Base-by-base conservation (phyloP, 2,797 vertebrate genomes). In the Micropoecilia bifurca region DNA sequence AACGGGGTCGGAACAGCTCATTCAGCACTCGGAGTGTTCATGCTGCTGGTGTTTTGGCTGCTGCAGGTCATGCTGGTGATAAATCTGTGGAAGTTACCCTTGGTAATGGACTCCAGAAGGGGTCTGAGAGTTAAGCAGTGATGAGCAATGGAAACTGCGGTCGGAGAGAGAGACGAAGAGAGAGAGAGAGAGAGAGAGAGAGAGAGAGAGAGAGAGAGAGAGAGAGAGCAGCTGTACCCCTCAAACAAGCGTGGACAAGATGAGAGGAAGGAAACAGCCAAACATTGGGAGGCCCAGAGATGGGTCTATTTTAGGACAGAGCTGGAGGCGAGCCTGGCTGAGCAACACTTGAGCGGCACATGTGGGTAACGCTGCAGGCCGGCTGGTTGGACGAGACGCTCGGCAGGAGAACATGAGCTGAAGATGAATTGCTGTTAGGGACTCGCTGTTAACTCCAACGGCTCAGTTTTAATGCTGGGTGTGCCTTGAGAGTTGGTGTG, bases 141-240 rank as follows among this genome's bases (percentile, higher is more conserved):
- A 94, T 94, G 93, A 93, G 93, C 94, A 94, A 95, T 95, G 93
- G 93, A 94, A 95, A 94, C 93, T 94, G 93, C 88, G 92, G 92
- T 93, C 90, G 90, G 88, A 83, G 45, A 84, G 4, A 47, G 4
- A 47, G 14, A 16, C 88, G 82, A 39, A 81, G 86, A 90, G 91
- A 90, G 91, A 93, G 90, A 90, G 43, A 45, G 33, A 33, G 33
- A 33, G 33, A 33, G 33, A 33, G 33, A 33, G 33, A 33, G 88
- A 83, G 45, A 84, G 14, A 47, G 4, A 47, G 14, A 16, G 89
- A 83, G 41, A 81, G 86, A 90, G 91, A 90, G 91, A 93, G 90
- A 90, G 43, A 45, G 43, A 90, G 92, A 93, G 90, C 92, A 94
- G 94, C 93, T 95, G 93, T 90, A 93, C 88, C 87, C 86, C 88